phyloP scores from a whole-genome alignment of 2,888 invertebrate genomes.

The Aproaerema taeniolella region DNA sequence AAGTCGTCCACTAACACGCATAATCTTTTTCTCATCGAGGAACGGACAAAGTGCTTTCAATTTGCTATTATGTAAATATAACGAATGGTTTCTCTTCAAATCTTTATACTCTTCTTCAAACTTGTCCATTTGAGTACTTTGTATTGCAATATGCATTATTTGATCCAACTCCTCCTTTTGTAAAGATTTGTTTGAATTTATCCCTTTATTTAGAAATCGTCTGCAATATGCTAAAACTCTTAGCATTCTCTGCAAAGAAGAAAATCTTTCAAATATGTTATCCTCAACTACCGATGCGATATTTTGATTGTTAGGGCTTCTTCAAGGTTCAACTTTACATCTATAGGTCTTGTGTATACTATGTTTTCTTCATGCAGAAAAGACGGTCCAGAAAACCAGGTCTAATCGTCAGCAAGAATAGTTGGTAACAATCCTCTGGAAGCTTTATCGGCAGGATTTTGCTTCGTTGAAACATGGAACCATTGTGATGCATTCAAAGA shows the following conservation, averaged over 20 bases:
- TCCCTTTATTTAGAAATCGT: conserved; percentile 15
- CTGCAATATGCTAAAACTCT: conserved; percentile 19
- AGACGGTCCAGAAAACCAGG: neutral
- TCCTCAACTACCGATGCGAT: neutral
- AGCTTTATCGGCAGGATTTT: neutral
- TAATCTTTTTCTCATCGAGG: neutral
- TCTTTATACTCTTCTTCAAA: conserved; percentile 7
- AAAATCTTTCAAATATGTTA: conserved; percentile 14
- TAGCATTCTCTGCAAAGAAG: conserved; percentile 14
- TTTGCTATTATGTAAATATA: no score
- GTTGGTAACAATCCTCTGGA: neutral
- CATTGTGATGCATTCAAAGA: neutral
- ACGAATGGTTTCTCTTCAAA: conserved; percentile 20
- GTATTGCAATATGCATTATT: conserved; percentile 15
- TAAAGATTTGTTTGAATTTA: conserved; percentile 2
- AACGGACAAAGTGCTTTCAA: neutral
- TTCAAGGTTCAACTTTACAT: neutral
- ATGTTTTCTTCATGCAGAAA: neutral
- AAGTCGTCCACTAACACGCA: neutral
- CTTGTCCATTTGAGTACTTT: conserved; percentile 10
- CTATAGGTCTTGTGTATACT: neutral
- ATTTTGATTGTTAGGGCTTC: neutral
- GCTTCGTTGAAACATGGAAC: neutral
- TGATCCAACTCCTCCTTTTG: conserved; percentile 14
- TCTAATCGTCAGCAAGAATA: neutral